Base-by-base conservation (phyloP, 2,888 invertebrate species). In the Hydroisotoma schaefferi region DNA sequence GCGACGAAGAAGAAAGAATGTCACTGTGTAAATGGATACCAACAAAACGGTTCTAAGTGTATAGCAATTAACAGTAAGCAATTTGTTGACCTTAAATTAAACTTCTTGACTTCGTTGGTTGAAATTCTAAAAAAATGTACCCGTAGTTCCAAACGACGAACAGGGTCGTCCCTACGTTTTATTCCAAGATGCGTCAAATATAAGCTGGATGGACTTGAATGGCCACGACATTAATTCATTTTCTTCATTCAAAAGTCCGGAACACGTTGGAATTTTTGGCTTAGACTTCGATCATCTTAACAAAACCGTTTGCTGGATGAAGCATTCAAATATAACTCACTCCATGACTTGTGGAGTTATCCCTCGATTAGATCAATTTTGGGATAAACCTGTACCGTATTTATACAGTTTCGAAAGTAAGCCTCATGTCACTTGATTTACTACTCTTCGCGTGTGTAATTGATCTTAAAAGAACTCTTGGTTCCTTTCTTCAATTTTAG, bases 21-120 rank as follows among this genome's bases (percentile, higher is more conserved):
- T 78, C 77, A 81, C 12, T 93, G 93, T 80, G 84, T 81, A 2
- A 74, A 79, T 18, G 90, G 91, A 2, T 91, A 91, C 77, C 76
- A 76, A 57, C 76, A 79, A 55, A 81, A 81, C 73, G 80, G 80
- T 15, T 80, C 80, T 20, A 23, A 47, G 2, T 59, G 59, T 54
- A 55, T 48, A 28, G 59, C 55, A 18, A 49, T 53, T 8, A 48
- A 59, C 28, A 55, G 59, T 55, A 59, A 38, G 2, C 3, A 12
- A 12, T 55, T 29, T 46, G n/a, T 8, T 38, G 3, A 15, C 23
- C 25, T 38, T 3, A 46, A 40, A 27, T 28, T 15, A 55, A 37
- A 18, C 27, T 18, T 29, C 33, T 55, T 29, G 29, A 2, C n/a
- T 8, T 8, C 23, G 18, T 53, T 22, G 46, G 55, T 59, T 52